These are phyloP conservation scores for Teleogryllus occipitalis DNA, from an alignment of 1,140 invertebrate genomes.

Conservation along the genomic window DNA sequence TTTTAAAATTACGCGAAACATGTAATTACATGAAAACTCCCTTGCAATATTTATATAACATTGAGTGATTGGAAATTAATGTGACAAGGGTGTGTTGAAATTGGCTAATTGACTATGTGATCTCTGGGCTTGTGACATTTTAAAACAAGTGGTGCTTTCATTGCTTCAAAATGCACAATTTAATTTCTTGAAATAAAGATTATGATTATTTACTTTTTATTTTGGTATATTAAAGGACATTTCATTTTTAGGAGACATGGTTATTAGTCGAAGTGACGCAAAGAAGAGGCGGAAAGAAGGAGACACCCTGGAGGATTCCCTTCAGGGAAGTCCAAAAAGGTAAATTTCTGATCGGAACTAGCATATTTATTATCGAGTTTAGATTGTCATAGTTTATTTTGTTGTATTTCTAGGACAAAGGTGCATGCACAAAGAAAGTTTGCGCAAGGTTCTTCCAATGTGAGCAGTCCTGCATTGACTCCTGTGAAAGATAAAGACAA, in stretches of 20 bases:
- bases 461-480: conserved; percentile 43
- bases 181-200: no score
- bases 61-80: no score
- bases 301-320: conserved; percentile 19
- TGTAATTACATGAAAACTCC: no score
- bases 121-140: no score
- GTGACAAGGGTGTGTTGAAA: no score
- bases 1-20: no score
- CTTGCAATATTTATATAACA: no score
- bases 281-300: conserved; percentile 26
- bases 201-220: no score
- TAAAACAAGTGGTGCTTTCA: no score
- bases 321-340: conserved; percentile 28
- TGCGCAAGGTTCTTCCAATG: conserved; percentile 60
- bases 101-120: no score
- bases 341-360: conserved; percentile 8
- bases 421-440: conserved; percentile 87
- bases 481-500: conserved; percentile 49
- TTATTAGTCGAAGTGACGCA: conserved; percentile 26
- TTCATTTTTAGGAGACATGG: conserved; percentile 24
- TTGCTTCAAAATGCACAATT: no score
- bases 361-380: background rate
- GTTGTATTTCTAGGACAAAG: conserved; percentile 49
- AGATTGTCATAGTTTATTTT: conserved; percentile 10
- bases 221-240: background rate